phyloP scores from a whole-genome alignment of 2,797 vertebrate species.

The Myiotriccus ornatus region DNA sequence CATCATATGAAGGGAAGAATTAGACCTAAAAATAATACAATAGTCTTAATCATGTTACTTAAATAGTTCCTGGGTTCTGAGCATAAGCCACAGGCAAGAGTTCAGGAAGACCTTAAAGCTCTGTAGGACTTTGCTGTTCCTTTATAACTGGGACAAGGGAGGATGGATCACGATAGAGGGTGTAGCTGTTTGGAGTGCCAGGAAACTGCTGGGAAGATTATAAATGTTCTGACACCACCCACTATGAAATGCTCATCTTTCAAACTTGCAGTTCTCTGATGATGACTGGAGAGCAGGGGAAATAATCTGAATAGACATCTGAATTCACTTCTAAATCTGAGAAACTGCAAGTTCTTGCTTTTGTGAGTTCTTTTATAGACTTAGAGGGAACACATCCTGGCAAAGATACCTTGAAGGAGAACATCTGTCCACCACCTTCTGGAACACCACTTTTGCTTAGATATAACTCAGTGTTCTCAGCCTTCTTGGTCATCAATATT shows the following conservation, averaged over 20 bases:
- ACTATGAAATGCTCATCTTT: neutral
- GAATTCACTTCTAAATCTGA: neutral
- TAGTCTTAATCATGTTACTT: neutral
- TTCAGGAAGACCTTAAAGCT: neutral
- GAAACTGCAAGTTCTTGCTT: neutral
- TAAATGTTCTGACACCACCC: neutral
- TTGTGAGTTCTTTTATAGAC: neutral
- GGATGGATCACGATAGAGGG: neutral
- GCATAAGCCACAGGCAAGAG: neutral
- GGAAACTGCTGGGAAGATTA: neutral
- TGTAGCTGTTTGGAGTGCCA: neutral
- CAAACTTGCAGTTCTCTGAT: neutral
- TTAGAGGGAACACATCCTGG: neutral
- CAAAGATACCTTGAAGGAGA: neutral
- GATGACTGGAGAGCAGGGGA: fast-evolving
- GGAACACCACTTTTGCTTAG: neutral
- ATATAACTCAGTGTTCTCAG: neutral
- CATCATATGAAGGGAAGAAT: neutral
- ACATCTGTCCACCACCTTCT: neutral
- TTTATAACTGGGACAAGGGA: neutral
- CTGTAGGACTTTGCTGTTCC: neutral
- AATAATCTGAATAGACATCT: neutral
- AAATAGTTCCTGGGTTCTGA: neutral
- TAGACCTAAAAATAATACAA: neutral
- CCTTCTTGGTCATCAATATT: neutral